Conservation (phyloP, 2,888 invertebrate genomes). For the Aporophyla nigra region DNA sequence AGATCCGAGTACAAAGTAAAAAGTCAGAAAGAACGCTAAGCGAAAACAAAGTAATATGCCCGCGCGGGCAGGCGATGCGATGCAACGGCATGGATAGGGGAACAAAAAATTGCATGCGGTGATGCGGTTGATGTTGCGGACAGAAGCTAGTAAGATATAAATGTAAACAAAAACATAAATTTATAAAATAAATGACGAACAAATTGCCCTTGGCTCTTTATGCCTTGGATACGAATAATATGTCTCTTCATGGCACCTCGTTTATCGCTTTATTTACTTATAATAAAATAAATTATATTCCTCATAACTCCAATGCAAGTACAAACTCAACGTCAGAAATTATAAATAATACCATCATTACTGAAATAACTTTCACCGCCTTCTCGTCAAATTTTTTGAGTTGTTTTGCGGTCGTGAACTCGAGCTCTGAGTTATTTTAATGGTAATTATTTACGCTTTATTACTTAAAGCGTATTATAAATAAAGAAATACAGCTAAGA, state of each 20-base stretch:
- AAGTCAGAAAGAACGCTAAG: too few species aligned
- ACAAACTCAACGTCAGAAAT: constrained; percentile 26
- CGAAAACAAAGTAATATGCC: too few species aligned
- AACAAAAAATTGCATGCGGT: too few species aligned
- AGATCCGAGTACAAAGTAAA: too few species aligned
- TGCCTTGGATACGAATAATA: constrained; percentile 34
- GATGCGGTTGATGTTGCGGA: too few species aligned
- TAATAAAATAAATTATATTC: constrained; percentile 50
- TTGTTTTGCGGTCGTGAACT: constrained; percentile 49
- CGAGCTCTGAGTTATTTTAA: constrained; percentile 26
- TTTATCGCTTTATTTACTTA: constrained; percentile 51
- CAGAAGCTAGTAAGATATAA: background rate
- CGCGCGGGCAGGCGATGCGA: too few species aligned
- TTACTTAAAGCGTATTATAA: constrained; percentile 25
- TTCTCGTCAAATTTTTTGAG: constrained; percentile 29
- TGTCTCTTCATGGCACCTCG: constrained; percentile 30
- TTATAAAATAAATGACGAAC: constrained; percentile 26
- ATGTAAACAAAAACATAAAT: constrained; percentile 43
- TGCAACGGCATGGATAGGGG: too few species aligned
- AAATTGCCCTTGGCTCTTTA: constrained; percentile 34
- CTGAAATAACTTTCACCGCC: constrained; percentile 46
- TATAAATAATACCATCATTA: constrained; percentile 39
- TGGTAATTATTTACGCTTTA: constrained; percentile 42
- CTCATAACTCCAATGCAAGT: constrained; percentile 43
- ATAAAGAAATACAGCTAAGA: constrained; percentile 9